Evolutionary conservation across 1,140 invertebrate species (phyloP).

Genomic region (Hylaeus volcanicus): DNA sequence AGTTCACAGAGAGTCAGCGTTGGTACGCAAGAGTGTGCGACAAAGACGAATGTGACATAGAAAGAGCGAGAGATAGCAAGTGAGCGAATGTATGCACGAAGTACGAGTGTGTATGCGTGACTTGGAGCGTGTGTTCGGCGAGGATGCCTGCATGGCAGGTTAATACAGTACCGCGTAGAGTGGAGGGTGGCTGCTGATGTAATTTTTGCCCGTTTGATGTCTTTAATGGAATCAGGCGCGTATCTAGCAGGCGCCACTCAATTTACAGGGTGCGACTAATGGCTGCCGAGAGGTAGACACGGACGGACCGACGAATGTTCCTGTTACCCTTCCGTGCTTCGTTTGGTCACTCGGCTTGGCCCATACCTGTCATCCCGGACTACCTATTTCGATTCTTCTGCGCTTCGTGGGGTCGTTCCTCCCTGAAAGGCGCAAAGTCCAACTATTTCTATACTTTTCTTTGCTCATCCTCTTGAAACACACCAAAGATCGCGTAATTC

Average conservation of each 20-base stretch:
- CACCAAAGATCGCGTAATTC: too few relatives aligned
- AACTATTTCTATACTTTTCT: too few relatives aligned
- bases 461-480: too few relatives aligned
- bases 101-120: not conserved
- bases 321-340: slow-evolving; percentile 41
- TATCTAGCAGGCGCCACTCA: slow-evolving; percentile 79
- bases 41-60: slow-evolving; percentile 1
- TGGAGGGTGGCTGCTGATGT: slow-evolving; percentile 77
- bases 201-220: slow-evolving; percentile 81
- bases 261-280: slow-evolving; percentile 80
- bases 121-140: slow-evolving; percentile 55
- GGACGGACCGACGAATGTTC: slow-evolving; percentile 60
- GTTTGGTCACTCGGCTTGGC: slow-evolving; percentile 43
- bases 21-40: slow-evolving; percentile 13
- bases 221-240: slow-evolving; percentile 80
- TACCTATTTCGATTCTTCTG: slow-evolving; percentile 1
- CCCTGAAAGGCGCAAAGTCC: too few relatives aligned
- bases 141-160: slow-evolving; percentile 72
- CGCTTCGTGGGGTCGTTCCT: not conserved
- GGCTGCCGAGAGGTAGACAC: slow-evolving; percentile 73
- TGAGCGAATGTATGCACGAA: not conserved
- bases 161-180: slow-evolving; percentile 74
- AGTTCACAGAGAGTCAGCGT: slow-evolving; percentile 21
- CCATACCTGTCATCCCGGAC: slow-evolving; percentile 34
- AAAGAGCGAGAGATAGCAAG: slow-evolving; percentile 29